Evolutionary conservation across 2,113 vertebrate genomes (phyloP).

Genomic region (Gopherus evgoodei): DNA sequence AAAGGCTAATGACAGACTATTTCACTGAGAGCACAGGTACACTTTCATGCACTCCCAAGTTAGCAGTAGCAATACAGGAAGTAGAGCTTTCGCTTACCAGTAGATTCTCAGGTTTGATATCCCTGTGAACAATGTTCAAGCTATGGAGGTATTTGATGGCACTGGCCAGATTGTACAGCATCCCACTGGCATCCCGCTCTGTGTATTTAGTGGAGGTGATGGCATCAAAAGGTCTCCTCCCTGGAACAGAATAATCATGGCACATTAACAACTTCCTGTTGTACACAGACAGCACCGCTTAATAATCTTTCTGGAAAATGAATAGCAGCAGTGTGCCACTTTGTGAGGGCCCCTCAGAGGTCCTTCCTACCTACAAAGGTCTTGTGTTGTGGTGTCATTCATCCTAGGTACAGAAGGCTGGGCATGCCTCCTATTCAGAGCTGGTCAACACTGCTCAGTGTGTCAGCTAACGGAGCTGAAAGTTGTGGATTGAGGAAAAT

Average conservation of each 20-base stretch:
- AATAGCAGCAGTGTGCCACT: background rate
- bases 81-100: conserved; percentile 83
- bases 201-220: conserved; percentile 99
- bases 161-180: conserved; percentile 97
- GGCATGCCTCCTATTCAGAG: background rate
- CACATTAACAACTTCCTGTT: conserved; percentile 17
- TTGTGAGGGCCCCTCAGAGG: background rate
- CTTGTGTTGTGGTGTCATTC: background rate
- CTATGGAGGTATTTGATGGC: conserved; percentile 98
- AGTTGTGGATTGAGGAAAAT: background rate
- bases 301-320: background rate
- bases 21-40: background rate
- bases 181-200: conserved; percentile 95
- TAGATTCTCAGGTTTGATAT: conserved; percentile 98
- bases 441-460: background rate
- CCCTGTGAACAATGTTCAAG: conserved; percentile 96
- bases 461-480: background rate
- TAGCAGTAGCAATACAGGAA: background rate
- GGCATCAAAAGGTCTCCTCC: conserved; percentile 97
- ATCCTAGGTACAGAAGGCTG: background rate
- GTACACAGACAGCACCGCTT: background rate
- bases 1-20: background rate
- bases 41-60: background rate
- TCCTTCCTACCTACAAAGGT: background rate
- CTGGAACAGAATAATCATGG: conserved; percentile 76